Conservation (phyloP, 2,797 vertebrate species). For the Gila robusta region DNA sequence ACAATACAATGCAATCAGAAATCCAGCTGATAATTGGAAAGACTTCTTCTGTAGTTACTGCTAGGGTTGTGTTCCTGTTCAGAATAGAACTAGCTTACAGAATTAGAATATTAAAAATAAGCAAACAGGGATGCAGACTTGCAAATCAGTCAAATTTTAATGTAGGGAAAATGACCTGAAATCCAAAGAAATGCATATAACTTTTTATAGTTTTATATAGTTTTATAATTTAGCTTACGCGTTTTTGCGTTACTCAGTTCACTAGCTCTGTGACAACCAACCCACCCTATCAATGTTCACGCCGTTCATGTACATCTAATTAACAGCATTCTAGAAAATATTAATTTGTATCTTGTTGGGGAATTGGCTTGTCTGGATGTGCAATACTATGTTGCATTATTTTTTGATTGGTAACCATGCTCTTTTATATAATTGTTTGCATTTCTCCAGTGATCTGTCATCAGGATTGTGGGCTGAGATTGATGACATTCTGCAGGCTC, state of each 20-base stretch:
- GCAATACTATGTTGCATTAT: constrained; percentile 4
- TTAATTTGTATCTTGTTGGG: constrained; percentile 12
- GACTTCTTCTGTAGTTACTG: not conserved
- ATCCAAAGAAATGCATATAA: not conserved
- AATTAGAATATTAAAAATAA: too few relatives aligned
- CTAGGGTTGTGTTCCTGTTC: not conserved
- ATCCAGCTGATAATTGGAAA: not conserved
- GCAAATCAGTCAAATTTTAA: not conserved
- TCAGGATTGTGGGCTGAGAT: constrained; percentile 46
- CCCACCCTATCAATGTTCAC: not conserved
- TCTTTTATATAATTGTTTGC: constrained; percentile 50
- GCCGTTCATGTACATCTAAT: constrained; percentile 18
- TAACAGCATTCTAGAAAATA: constrained; percentile 23
- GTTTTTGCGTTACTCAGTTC: not conserved
- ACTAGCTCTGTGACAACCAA: not conserved
- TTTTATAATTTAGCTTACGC: too few relatives aligned
- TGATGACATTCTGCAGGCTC: constrained; percentile 44
- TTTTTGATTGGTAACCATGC: constrained; percentile 34
- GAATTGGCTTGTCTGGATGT: constrained; percentile 4
- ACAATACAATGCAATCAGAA: not conserved
- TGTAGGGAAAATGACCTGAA: not conserved
- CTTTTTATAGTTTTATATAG: too few relatives aligned
- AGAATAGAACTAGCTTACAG: too few relatives aligned
- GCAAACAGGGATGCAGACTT: too few relatives aligned
- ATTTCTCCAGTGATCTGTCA: constrained; percentile 45